Evolutionary conservation across 2,113 vertebrate species (phyloP), one percentile per base, ranked within the genome.

Genomic region (Sprattus sprattus): DNA sequence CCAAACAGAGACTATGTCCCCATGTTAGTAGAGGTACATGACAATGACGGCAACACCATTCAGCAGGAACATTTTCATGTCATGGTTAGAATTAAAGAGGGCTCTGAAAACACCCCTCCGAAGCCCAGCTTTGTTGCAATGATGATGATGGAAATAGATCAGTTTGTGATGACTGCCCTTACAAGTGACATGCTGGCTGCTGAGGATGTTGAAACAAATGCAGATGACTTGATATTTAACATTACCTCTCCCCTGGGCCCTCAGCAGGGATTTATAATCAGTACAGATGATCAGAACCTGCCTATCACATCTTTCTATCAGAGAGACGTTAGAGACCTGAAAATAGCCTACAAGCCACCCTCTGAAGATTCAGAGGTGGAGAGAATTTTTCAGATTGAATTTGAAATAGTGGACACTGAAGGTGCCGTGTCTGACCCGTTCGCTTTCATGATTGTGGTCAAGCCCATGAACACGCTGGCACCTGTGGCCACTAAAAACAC

Each of bases 81-180:
- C 85, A 90, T 98, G 67, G 97, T 98, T 85, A 93, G 96, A 18
- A 97, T 99, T 83, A 96, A 95, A 45, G 96, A 95, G 1, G 97
- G 98, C 0, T 89, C 92, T 2, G 96, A 97, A 91, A 99, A 99
- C 45, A 96, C 95, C 0, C 93, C 96, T 0, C 98, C 98, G 7
- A 98, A 97, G 86, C 98, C 98, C 83, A 99, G 97, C 88, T 99
- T 99, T 71, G 91, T 98, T 88, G 96, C 97, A 4, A 97, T 99
- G 97, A 97, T 99, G 88, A 98, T 99, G 98, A 97, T 99, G 98
- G 98, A 99, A 91, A 96, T 99, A 54, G 96, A 97, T 88, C 98
- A 99, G 94, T 99, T 99, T 86, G 98, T 99, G 0, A 97, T 99
- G 94, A 98, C 97, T 0, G 98, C 98, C 0, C 95, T 99, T 85